Evolutionary conservation across 1,140 invertebrate species (phyloP), one percentile per base, ranked within the genome.

Genomic region (Drosophila repletoides): DNA sequence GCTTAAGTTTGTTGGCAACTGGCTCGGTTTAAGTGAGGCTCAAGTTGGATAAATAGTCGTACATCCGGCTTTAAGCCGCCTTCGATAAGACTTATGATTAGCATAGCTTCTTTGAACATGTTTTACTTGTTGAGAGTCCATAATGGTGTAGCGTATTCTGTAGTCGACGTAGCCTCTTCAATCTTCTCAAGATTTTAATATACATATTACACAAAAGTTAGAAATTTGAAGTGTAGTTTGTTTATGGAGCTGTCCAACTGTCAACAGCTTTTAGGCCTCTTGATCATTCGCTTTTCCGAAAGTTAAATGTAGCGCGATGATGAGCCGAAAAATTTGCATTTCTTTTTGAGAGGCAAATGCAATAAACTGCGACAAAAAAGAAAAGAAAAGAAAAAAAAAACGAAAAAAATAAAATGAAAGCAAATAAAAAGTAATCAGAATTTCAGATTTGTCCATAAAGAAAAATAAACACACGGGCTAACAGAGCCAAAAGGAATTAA

Each of bases 371-470:
- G n/a, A 72, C 75, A 75, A 67, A 55, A 80, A 84, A 69, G 59
- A 59, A 79, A 80, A 86, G 80, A 80, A 84, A 80, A 84, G 69
- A 79, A 75, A 67, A 55, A 80, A 84, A 69, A 55, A 59, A 79
- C 75, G 80, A 80, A 80, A 84, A 80, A 84, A 72, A 80, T 86
- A 84, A 72, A 79, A 75, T 72, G 51, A 80, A 84, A 69, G 59
- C 63, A 79, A 80, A 86, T 86, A 80, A 84, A 80, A 84, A 72
- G 80, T 86, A 84, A 84, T 84, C 80, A 84, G 80, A 86, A 86
- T 84, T 84, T 84, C 68, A 84, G 80, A 84, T 84, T 75, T 61
- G 29, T 28, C 36, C 53, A 61, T 68, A 63, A 68, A 52, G 24
- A 17, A 72, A 72, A 67, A 41, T 33, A 72, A 72, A 72, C 48